Evolutionary conservation across 2,113 vertebrate genomes (phyloP).

Genomic region (Ancistrus triradiatus): DNA sequence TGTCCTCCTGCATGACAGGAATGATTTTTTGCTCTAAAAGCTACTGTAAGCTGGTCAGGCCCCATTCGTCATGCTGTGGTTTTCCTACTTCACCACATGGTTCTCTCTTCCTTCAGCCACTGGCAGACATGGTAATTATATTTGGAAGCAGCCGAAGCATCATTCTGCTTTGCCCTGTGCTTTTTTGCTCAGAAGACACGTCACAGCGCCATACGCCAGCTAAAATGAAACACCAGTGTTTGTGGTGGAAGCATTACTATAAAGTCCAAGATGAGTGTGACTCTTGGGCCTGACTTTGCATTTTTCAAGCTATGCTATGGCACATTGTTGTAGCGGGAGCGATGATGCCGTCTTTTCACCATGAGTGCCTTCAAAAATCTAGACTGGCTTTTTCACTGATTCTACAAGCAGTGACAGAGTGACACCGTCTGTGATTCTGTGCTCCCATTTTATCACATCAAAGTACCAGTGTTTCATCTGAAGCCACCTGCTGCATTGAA

Average conservation of each 20-base stretch:
- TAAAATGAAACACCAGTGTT: conserved; percentile 6
- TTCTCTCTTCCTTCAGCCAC: background rate
- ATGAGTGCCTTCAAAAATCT: background rate
- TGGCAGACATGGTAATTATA: conserved; percentile 31
- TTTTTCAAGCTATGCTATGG: background rate
- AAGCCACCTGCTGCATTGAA: too few relatives aligned
- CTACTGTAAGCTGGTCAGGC: too few relatives aligned
- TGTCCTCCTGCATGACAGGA: too few relatives aligned
- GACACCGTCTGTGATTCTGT: too few relatives aligned
- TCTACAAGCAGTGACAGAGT: too few relatives aligned
- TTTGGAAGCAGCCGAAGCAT: conserved; percentile 37
- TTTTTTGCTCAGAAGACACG: conserved; percentile 11
- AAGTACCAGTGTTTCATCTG: too few relatives aligned
- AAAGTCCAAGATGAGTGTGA: background rate
- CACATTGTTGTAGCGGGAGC: background rate
- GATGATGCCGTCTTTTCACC: background rate
- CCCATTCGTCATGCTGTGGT: conserved; percentile 15
- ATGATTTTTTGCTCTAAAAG: too few relatives aligned
- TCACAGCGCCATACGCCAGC: background rate
- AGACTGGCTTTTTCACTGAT: too few relatives aligned
- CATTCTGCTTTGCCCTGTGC: conserved; percentile 8
- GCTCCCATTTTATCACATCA: too few relatives aligned
- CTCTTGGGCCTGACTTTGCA: background rate
- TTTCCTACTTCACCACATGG: conserved; percentile 3
- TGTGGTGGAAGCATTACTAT: background rate